Evolutionary conservation across 1,140 invertebrate genomes (phyloP).

Genomic region (Pristionchus pacificus): DNA sequence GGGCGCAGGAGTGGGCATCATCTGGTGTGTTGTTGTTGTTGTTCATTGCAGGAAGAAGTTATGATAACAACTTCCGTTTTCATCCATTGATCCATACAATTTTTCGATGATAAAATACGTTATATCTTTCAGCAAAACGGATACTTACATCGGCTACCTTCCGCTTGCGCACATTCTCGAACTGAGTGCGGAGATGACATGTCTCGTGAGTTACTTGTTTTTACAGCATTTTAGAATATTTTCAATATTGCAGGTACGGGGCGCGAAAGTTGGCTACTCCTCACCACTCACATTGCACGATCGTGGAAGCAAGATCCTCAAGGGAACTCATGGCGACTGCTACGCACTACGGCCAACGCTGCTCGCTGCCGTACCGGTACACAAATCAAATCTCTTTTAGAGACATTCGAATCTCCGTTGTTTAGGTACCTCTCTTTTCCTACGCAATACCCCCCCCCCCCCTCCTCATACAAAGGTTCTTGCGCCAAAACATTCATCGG

Average conservation of each 20-base stretch:
- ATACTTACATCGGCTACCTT: conserved; percentile 30
- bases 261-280: conserved; percentile 21
- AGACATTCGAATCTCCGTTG: neutral
- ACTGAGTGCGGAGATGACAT: conserved; percentile 24
- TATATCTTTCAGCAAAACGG: conserved; percentile 13
- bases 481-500: too few relatives aligned
- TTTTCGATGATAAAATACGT: neutral
- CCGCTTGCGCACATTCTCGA: conserved; percentile 35
- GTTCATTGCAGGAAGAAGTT: neutral
- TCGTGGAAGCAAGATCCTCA: conserved; percentile 29
- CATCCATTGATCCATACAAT: too few relatives aligned
- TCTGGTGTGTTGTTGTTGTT: conserved; percentile 17
- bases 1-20: conserved; percentile 23
- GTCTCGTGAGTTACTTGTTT: neutral
- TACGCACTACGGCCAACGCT: conserved; percentile 30
- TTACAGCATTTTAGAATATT: too few relatives aligned
- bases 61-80: too few relatives aligned
- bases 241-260: neutral
- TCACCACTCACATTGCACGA: conserved; percentile 30
- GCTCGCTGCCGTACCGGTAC: conserved; percentile 28
- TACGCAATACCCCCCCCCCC: too few relatives aligned
- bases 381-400: neutral
- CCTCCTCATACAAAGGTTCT: too few relatives aligned
- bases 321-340: conserved; percentile 33
- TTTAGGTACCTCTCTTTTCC: too few relatives aligned